Evolutionary conservation across 1,140 invertebrate genomes (phyloP).

Genomic region (Mycetomoellerius zeteki): DNA sequence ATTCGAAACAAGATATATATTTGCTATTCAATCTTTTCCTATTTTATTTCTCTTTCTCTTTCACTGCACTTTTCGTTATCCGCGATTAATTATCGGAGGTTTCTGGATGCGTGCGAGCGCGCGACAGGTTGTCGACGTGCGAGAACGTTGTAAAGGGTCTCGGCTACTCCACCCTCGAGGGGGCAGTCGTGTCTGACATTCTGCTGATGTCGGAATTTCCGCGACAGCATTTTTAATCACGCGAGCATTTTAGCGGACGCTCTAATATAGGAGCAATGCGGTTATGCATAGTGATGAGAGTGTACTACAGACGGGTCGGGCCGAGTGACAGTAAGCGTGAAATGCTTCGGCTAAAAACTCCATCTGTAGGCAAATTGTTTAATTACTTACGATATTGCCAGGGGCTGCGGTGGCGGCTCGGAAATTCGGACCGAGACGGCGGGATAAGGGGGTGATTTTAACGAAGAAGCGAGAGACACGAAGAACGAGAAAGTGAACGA

Average conservation of each 20-base stretch:
- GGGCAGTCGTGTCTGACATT: conserved; percentile 73
- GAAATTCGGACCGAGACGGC: conserved; percentile 66
- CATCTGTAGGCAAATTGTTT: conserved; percentile 87
- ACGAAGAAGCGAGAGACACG: conserved; percentile 42
- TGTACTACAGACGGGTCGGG: conserved; percentile 36
- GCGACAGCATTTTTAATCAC: conserved; percentile 87
- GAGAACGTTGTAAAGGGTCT: conserved; percentile 61
- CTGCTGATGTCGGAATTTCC: conserved; percentile 77
- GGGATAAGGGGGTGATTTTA: conserved; percentile 39
- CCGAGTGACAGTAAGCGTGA: conserved; percentile 78
- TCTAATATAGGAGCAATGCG: conserved; percentile 86
- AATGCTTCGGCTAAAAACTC: conserved; percentile 85
- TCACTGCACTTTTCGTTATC: conserved; percentile 33
- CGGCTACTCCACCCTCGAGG: conserved; percentile 21
- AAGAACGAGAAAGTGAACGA: conserved; percentile 56
- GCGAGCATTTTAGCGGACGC: conserved; percentile 81
- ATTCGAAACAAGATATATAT: conserved; percentile 17
- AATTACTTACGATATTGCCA: conserved; percentile 83
- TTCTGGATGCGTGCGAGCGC: conserved; percentile 44
- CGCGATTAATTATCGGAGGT: conserved; percentile 69
- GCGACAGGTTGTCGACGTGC: conserved; percentile 78
- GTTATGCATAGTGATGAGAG: conserved; percentile 85
- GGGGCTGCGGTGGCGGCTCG: conserved; percentile 40
- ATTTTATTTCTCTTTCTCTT: conserved; percentile 25
- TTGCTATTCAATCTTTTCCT: neutral